phyloP scores from a whole-genome alignment of 35 echinoderm and acorn worm species.

The Eucidaris tribuloides region DNA sequence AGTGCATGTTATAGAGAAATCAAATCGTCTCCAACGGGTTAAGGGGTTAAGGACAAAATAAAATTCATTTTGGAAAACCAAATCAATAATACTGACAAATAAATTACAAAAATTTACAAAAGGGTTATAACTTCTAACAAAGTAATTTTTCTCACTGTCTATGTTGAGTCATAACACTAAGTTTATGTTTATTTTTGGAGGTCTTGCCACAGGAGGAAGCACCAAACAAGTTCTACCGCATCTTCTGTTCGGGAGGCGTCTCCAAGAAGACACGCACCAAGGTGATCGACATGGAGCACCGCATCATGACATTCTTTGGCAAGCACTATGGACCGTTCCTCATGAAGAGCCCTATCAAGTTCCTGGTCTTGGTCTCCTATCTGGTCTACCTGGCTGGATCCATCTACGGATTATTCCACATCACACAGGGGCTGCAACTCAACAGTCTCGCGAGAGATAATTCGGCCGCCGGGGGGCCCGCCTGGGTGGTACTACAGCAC shows the following conservation, averaged over 20 bases:
- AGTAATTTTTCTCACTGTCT: too few species aligned
- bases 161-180: too few species aligned
- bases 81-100: too few species aligned
- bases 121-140: too few species aligned
- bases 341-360: slow-evolving; percentile 65
- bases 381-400: slow-evolving; percentile 70
- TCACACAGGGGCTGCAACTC: slow-evolving; percentile 73
- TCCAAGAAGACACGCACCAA: slow-evolving; percentile 43
- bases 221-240: slow-evolving; percentile 69
- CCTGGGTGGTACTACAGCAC: slow-evolving; percentile 54
- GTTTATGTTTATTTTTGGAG: too few species aligned
- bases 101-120: too few species aligned
- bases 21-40: too few species aligned
- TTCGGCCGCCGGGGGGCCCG: too few species aligned
- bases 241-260: slow-evolving; percentile 90
- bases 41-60: too few species aligned
- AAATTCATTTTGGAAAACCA: too few species aligned
- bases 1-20: too few species aligned
- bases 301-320: slow-evolving; percentile 80
- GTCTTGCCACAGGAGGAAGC: slow-evolving; percentile 58
- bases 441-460: slow-evolving; percentile 84
- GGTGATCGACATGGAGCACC: slow-evolving; percentile 67
- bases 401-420: slow-evolving; percentile 84
- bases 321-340: slow-evolving; percentile 86
- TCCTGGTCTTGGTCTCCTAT: slow-evolving; percentile 56